These are phyloP conservation scores for Tipula helvola DNA, from an alignment of 2,888 invertebrate species.

Conservation along the genomic window DNA sequence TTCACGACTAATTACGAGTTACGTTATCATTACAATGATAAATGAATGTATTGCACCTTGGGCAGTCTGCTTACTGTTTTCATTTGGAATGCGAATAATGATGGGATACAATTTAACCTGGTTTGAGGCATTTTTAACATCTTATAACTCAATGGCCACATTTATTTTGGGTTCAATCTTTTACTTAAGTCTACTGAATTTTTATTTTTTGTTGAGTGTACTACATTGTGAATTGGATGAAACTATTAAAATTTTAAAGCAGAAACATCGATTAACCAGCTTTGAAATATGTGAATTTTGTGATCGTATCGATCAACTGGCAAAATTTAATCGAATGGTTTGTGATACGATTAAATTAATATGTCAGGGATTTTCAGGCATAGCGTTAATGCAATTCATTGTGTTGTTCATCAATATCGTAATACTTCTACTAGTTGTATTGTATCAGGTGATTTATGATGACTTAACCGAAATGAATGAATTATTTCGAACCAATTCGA, in stretches of 20 bases:
- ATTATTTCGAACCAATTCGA: no score
- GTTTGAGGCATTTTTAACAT: no score
- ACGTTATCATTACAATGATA: no score
- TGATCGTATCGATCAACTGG: neutral
- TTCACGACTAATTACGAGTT: neutral
- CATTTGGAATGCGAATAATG: neutral
- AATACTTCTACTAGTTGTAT: no score
- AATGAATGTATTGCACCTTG: no score
- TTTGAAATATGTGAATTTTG: neutral
- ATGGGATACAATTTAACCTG: neutral
- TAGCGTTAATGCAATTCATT: neutral
- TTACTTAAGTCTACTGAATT: neutral
- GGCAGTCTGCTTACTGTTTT: no score
- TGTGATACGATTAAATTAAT: neutral
- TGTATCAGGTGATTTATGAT: no score
- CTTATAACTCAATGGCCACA: neutral
- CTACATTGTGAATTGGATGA: neutral
- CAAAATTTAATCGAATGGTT: neutral
- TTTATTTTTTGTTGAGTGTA: neutral
- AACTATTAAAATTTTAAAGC: neutral
- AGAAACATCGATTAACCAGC: neutral
- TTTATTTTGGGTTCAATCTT: neutral
- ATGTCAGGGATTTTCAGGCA: neutral
- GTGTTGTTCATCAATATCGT: no score
- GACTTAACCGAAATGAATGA: no score